These are phyloP conservation scores for Cryptus viduatorius DNA, from an alignment of 2,888 invertebrate genomes.

Conservation along the genomic window DNA sequence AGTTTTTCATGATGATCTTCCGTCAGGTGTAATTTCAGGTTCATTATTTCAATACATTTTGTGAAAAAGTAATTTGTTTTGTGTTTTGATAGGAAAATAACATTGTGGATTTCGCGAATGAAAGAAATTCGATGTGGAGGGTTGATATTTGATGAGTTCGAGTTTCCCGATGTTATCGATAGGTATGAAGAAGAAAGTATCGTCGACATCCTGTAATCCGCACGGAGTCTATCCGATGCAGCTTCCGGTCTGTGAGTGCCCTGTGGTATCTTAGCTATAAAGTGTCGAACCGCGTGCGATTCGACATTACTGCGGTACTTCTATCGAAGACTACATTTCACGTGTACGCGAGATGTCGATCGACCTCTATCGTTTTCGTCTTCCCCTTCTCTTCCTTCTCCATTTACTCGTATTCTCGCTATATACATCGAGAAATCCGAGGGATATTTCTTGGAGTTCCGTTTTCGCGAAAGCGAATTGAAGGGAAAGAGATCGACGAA, in stretches of 20 bases:
- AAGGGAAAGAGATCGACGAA: constrained; percentile 3
- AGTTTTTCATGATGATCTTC: no score
- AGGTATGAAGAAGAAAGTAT: constrained; percentile 3
- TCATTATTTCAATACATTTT: neutral
- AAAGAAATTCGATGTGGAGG: neutral
- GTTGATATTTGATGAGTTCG: constrained; percentile 3
- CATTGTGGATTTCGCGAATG: neutral
- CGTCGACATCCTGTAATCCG: constrained; percentile 5
- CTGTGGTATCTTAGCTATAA: neutral
- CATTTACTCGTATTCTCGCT: constrained; percentile 16
- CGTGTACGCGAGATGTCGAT: constrained; percentile 33
- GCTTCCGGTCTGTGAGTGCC: constrained; percentile 23
- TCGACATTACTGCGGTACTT: constrained; percentile 20
- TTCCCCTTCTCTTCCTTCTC: neutral
- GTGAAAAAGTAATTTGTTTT: neutral
- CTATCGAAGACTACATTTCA: constrained; percentile 21
- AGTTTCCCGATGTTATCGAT: neutral
- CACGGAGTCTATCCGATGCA: neutral
- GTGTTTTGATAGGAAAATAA: neutral
- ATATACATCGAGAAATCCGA: constrained; percentile 30
- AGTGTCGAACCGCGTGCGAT: constrained; percentile 27
- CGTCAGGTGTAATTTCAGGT: no score
- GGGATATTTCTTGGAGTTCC: constrained; percentile 36
- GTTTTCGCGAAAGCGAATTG: constrained; percentile 21
- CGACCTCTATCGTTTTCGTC: constrained; percentile 40